Percentiles rank a stretch among this genome's conserved stretches.
Evolutionary conservation across 2,113 vertebrate genomes (phyloP).

Genomic region (Galeopterus variegatus): DNA sequence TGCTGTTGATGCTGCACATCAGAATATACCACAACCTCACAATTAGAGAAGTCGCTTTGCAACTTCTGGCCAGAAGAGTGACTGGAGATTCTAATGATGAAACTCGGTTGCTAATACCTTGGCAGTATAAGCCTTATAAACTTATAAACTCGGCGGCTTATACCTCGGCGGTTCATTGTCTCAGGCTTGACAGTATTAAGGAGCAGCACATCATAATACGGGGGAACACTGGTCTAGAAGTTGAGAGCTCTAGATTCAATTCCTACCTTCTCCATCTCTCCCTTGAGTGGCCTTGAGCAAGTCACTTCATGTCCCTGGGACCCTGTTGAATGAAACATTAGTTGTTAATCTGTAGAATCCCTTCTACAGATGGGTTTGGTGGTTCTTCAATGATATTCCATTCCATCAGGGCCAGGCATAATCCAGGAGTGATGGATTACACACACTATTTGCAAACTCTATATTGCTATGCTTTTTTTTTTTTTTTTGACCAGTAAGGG

Average conservation of each 20-base stretch:
- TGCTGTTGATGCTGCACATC: neutral
- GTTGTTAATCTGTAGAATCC: neutral
- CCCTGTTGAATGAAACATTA: neutral
- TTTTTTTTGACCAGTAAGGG: too few species aligned
- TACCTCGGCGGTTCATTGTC: neutral
- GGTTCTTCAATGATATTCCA: neutral
- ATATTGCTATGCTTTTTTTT: neutral
- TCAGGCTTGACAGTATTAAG: neutral
- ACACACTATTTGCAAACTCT: neutral
- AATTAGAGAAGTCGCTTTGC: slow-evolving; percentile 36
- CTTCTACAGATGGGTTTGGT: neutral
- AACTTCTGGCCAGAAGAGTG: neutral
- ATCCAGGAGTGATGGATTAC: neutral
- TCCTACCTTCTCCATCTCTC: neutral
- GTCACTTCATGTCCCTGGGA: neutral
- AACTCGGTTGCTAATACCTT: neutral
- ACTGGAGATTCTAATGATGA: neutral
- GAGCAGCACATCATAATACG: neutral
- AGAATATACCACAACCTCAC: neutral
- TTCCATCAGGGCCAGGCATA: neutral
- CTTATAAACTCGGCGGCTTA: neutral
- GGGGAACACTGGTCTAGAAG: neutral
- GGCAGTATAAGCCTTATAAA: too few species aligned
- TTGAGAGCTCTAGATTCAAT: neutral
- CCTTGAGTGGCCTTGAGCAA: neutral